These are phyloP conservation scores for Taxidea taxus DNA, from an alignment of 2,113 vertebrate genomes.

Conservation along the genomic window DNA sequence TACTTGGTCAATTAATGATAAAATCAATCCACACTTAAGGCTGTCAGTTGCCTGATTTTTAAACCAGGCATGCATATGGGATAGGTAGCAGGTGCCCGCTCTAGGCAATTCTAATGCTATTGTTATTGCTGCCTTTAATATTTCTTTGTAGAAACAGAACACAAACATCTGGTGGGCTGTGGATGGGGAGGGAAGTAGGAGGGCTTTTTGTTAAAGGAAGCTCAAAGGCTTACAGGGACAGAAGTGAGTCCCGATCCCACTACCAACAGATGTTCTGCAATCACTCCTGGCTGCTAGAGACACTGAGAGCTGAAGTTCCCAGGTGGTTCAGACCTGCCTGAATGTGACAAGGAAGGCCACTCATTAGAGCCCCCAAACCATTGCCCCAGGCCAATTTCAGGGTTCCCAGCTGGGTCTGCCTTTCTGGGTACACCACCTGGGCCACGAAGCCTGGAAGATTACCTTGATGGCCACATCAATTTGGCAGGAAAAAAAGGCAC, in stretches of 20 bases:
- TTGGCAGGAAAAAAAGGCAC: conserved; percentile 71
- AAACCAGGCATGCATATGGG: background rate
- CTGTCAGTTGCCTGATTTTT: background rate
- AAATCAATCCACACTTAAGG: background rate
- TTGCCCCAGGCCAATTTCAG: conserved; percentile 24
- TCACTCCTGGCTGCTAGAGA: conserved; percentile 2
- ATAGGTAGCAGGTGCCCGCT: background rate
- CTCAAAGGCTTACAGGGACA: background rate
- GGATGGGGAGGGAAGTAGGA: background rate
- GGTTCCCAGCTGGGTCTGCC: background rate
- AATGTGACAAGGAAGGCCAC: conserved; percentile 12
- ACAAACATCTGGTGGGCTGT: background rate
- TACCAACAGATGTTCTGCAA: conserved; percentile 34
- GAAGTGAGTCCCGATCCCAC: background rate
- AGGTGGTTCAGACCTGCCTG: background rate
- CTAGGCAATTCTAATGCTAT: background rate
- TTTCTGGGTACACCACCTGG: background rate
- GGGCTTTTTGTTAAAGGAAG: conserved; percentile 43
- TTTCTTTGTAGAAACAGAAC: conserved; percentile 39
- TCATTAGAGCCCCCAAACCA: conserved; percentile 10
- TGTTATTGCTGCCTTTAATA: background rate
- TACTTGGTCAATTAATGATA: background rate
- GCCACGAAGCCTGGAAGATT: conserved; percentile 38
- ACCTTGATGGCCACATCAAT: conserved; percentile 32
- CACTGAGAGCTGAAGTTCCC: background rate